Evolutionary conservation across 1,140 invertebrate genomes (phyloP).

Genomic region (Drosophila mauritiana): DNA sequence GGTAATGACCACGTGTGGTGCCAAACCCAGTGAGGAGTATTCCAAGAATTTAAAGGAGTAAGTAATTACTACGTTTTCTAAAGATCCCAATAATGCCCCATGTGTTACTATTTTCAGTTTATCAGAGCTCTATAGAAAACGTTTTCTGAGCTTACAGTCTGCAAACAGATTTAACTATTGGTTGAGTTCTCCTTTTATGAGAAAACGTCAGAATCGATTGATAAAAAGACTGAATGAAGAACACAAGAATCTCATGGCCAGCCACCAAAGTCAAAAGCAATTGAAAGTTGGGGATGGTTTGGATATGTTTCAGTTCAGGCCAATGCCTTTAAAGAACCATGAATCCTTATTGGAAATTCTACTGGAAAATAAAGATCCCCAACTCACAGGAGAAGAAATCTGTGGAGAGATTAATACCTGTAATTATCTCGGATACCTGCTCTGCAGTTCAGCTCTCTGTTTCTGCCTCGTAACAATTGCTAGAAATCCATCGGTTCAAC

Average conservation of each 20-base stretch:
- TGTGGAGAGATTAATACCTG: slow-evolving; percentile 55
- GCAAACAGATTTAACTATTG: slow-evolving; percentile 56
- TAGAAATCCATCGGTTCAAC: slow-evolving; percentile 60
- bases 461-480: slow-evolving; percentile 57
- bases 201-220: slow-evolving; percentile 41
- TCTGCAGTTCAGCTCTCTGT: slow-evolving; percentile 53
- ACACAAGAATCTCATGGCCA: slow-evolving; percentile 35
- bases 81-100: too few relatives aligned
- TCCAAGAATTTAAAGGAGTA: slow-evolving; percentile 35
- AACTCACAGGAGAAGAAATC: slow-evolving; percentile 32
- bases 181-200: slow-evolving; percentile 43
- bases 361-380: neutral
- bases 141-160: slow-evolving; percentile 57
- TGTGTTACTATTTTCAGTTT: slow-evolving; percentile 13
- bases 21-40: slow-evolving; percentile 44
- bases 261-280: neutral
- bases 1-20: slow-evolving; percentile 42
- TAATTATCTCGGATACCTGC: slow-evolving; percentile 58
- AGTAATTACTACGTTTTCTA: neutral
- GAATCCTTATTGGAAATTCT: slow-evolving; percentile 49
- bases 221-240: slow-evolving; percentile 48
- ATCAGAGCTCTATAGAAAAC: slow-evolving; percentile 51
- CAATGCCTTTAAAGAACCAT: slow-evolving; percentile 9
- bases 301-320: slow-evolving; percentile 9
- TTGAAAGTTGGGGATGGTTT: neutral